Conservation (phyloP, 2,888 invertebrate species). For the Hirtodrosophila duncani region DNA sequence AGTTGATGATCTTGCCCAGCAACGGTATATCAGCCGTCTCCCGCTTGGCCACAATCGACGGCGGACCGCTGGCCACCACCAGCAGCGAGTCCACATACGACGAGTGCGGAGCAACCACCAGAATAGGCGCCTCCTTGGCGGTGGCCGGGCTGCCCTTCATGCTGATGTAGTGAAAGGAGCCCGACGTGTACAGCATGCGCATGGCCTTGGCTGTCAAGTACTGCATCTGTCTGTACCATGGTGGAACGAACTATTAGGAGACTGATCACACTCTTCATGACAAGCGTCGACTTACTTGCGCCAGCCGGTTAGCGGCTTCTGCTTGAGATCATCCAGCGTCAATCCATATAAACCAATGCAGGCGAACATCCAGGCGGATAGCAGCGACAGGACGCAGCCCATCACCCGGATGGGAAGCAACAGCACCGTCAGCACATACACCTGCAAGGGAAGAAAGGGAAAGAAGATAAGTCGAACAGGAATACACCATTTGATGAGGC, state of each 20-base stretch:
- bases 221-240: slow-evolving; percentile 81
- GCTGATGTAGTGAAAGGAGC: slow-evolving; percentile 89
- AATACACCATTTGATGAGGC: not conserved
- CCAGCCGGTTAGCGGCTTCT: slow-evolving; percentile 92
- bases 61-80: slow-evolving; percentile 89
- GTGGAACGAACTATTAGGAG: not conserved
- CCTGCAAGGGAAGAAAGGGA: slow-evolving; percentile 82
- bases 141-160: slow-evolving; percentile 84
- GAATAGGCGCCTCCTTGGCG: slow-evolving; percentile 87
- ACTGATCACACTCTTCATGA: not conserved
- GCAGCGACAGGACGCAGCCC: slow-evolving; percentile 86
- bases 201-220: slow-evolving; percentile 84
- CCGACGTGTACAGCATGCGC: slow-evolving; percentile 86
- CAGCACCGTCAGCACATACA: slow-evolving; percentile 90
- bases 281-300: slow-evolving; percentile 83
- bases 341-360: slow-evolving; percentile 89
- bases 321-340: slow-evolving; percentile 87
- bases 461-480: not conserved
- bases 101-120: slow-evolving; percentile 94
- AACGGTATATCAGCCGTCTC: slow-evolving; percentile 90
- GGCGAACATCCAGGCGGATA: slow-evolving; percentile 91
- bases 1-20: slow-evolving; percentile 95
- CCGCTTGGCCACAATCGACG: slow-evolving; percentile 93
- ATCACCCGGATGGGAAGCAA: slow-evolving; percentile 90
- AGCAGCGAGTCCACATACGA: slow-evolving; percentile 93